Conservation (phyloP, 2,888 invertebrate species). For the Drosophila gaucha region DNA sequence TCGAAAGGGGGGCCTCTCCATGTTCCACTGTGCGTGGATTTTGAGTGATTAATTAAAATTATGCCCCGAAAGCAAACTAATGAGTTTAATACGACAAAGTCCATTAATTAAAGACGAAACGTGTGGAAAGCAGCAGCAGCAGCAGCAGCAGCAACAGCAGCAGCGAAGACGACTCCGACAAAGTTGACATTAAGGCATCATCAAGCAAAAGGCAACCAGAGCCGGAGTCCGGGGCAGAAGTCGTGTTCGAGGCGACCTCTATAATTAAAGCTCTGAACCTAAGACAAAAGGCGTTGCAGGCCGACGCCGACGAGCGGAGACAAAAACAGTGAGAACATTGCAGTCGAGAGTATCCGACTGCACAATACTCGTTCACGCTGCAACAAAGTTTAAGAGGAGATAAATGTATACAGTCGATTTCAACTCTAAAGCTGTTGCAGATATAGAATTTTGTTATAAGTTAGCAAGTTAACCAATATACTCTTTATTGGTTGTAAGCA, state of each 20-base stretch:
- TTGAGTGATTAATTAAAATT: conserved; percentile 81
- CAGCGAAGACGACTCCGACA: conserved; percentile 24
- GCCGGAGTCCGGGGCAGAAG: conserved; percentile 2
- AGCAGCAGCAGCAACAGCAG: conserved; percentile 25
- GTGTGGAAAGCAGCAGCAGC: conserved; percentile 41
- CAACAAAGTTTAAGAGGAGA: not conserved
- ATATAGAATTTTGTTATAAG: too few species aligned
- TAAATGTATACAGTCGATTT: not conserved
- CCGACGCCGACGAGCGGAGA: conserved; percentile 40
- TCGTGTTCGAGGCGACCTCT: conserved; percentile 56
- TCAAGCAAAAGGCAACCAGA: conserved; percentile 10
- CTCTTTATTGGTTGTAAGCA: not conserved
- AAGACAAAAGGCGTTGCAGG: conserved; percentile 52
- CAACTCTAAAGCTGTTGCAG: not conserved
- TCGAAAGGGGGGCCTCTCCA: conserved; percentile 4
- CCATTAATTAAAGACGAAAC: conserved; percentile 72
- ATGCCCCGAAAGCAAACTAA: conserved; percentile 79
- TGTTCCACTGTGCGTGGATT: conserved; percentile 47
- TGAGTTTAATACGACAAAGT: conserved; percentile 77
- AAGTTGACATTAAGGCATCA: conserved; percentile 68
- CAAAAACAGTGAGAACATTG: not conserved
- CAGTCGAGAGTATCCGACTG: not conserved
- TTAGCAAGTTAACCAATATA: not conserved
- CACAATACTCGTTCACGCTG: not conserved
- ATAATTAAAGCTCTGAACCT: conserved; percentile 74